Percentiles rank a stretch among this genome's conserved stretches.
phyloP scores from a whole-genome alignment of 2,113 vertebrate species.

The Lepus timidus region DNA sequence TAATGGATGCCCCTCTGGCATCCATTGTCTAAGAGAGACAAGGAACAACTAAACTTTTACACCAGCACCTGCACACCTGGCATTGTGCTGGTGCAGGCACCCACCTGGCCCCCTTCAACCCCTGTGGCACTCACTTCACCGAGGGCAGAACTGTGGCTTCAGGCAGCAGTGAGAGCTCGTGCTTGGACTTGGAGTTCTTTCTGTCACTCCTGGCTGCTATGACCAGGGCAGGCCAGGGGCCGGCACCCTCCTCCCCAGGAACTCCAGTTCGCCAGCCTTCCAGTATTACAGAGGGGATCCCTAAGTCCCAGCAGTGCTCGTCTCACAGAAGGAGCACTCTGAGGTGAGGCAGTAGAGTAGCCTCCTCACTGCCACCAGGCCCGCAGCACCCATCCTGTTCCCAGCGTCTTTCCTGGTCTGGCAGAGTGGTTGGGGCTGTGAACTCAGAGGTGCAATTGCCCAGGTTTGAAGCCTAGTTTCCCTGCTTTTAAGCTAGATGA shows the following conservation, averaged over 20 bases:
- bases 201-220: neutral
- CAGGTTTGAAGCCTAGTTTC: neutral
- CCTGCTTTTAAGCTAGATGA: neutral
- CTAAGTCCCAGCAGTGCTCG: neutral
- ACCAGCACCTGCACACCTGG: neutral
- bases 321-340: neutral
- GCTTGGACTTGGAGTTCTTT: neutral
- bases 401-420: neutral
- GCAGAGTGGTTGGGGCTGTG: neutral
- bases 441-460: too few species aligned
- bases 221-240: neutral
- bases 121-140: neutral
- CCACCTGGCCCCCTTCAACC: neutral
- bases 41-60: neutral
- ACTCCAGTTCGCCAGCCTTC: neutral
- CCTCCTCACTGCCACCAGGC: neutral
- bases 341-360: accelerated
- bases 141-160: neutral
- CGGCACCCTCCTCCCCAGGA: too few species aligned
- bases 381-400: neutral
- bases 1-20: too few species aligned
- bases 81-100: neutral
- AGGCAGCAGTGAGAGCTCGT: neutral
- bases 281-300: neutral
- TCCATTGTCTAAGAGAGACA: neutral